Evolutionary conservation across 1,140 invertebrate genomes (phyloP).

Genomic region (Nylanderia fulva): DNA sequence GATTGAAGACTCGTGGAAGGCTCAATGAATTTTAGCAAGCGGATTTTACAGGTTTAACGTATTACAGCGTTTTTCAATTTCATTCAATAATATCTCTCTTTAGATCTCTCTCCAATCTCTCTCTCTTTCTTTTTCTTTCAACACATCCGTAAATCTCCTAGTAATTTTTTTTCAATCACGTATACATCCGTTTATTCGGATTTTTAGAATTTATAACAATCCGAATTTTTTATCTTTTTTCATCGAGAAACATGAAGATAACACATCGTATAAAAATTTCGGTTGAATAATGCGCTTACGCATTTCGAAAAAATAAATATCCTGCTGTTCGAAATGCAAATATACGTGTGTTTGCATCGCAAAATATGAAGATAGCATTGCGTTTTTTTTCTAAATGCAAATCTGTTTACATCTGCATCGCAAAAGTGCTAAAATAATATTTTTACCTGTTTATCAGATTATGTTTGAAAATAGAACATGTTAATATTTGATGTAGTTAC

Average conservation of each 20-base stretch:
- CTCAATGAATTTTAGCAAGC: constrained; percentile 38
- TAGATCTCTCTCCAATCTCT: no score
- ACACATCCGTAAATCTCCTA: background rate
- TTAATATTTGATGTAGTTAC: background rate
- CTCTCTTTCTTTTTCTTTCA: background rate
- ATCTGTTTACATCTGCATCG: constrained; percentile 54
- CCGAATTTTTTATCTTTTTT: background rate
- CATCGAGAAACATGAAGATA: constrained; percentile 11
- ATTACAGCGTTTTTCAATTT: constrained; percentile 19
- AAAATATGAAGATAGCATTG: constrained; percentile 48
- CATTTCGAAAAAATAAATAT: constrained; percentile 41
- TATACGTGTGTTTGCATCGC: constrained; percentile 24
- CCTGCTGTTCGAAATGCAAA: constrained; percentile 45
- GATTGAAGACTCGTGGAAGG: constrained; percentile 41
- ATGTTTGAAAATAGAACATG: background rate
- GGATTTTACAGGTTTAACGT: background rate
- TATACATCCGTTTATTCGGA: background rate
- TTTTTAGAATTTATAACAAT: constrained; percentile 7
- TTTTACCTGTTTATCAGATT: background rate
- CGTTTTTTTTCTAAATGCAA: constrained; percentile 55
- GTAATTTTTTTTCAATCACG: background rate
- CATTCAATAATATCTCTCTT: background rate
- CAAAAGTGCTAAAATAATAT: constrained; percentile 47
- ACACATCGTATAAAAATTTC: constrained; percentile 24
- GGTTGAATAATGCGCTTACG: constrained; percentile 13